A percentile compares a stretch with the other conserved stretches of the same genome.
These are phyloP conservation scores for Oxytorus armatus DNA, from an alignment of 2,888 invertebrate genomes.

Conservation along the genomic window DNA sequence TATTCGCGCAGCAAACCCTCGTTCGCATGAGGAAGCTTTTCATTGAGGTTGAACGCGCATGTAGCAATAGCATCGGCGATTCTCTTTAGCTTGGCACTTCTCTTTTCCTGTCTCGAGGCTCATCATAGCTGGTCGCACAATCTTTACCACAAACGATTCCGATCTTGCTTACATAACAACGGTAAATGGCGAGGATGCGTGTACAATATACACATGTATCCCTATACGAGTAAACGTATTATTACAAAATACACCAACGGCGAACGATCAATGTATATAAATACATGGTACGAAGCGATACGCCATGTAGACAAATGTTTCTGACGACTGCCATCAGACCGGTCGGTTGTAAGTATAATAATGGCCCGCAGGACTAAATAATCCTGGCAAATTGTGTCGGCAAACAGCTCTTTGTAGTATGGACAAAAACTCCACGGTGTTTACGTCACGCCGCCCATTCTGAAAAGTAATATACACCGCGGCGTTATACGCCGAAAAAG, in stretches of 20 bases:
- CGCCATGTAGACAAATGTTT: conserved; percentile 3
- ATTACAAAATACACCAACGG: conserved; percentile 23
- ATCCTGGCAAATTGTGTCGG: conserved; percentile 83
- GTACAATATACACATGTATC: not conserved
- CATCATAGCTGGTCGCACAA: conserved; percentile 51
- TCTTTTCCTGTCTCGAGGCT: conserved; percentile 30
- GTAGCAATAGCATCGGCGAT: conserved; percentile 33
- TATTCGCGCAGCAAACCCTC: conserved; percentile 17
- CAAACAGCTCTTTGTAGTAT: conserved; percentile 82
- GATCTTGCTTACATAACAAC: conserved; percentile 57
- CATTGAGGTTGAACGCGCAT: conserved; percentile 46
- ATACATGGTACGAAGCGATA: not conserved
- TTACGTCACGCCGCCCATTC: conserved; percentile 84
- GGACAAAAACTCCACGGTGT: conserved; percentile 76
- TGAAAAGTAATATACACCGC: conserved; percentile 84
- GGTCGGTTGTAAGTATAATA: not conserved
- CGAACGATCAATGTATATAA: conserved; percentile 4
- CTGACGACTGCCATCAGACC: conserved; percentile 22
- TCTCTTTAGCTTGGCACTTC: conserved; percentile 27
- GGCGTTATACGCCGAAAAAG: conserved; percentile 70
- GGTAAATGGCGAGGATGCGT: no score
- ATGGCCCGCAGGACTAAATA: conserved; percentile 64
- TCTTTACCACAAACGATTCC: conserved; percentile 54
- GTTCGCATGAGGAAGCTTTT: conserved; percentile 47
- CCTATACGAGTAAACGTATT: conserved; percentile 7